Base-by-base conservation (phyloP, 2,888 invertebrate species). In the Thera obeliscata region DNA sequence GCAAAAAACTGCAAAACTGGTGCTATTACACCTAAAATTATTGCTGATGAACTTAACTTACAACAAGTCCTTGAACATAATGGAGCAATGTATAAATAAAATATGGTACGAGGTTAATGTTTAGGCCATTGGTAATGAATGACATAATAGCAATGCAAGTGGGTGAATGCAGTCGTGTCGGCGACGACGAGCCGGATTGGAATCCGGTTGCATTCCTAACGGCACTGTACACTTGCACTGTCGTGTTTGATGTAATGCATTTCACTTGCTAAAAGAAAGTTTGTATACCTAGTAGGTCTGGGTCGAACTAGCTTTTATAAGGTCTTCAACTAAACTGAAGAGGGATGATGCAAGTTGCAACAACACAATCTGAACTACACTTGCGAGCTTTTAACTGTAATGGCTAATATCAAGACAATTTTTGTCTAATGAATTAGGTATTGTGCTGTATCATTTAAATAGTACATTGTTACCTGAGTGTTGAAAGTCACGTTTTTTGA, bases 201-300 rank as follows among this genome's bases (percentile, higher is more conserved):
- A 90, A 89, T 90, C 90, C 87, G 87, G 89, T 87, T 86, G 81
- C 89, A 89, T 90, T 87, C 88, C 88, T 89, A 90, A 87, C 89
- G 86, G 88, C 81, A 81, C 80, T 65, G 79, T 80, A 83, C 86
- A 86, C 84, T 87, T 85, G 87, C 86, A 84, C 86, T 85, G 84
- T 81, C 83, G 46, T 57, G 8, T 49, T 57, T 62, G 33, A 61
- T 61, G 83, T 80, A 77, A 82, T 84, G 77, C 80, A 80, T 74
- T 76, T 80, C 55, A 6, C 3, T 36, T 11, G 3, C 2, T 55
- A 36, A 36, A 55, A 9, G 11, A 35, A 54, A 35, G 33, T 22
- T 35, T 35, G 11, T 33, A 49, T n/a, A 22, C 22, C 22, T 12
- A 49, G 1, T 49, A n/a, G 49, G 9, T 9, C 43, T 46, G 9